Evolutionary conservation across 2,797 vertebrate genomes (phyloP), one percentile per base, ranked within the genome.

Genomic region (Psittacula derbiana): DNA sequence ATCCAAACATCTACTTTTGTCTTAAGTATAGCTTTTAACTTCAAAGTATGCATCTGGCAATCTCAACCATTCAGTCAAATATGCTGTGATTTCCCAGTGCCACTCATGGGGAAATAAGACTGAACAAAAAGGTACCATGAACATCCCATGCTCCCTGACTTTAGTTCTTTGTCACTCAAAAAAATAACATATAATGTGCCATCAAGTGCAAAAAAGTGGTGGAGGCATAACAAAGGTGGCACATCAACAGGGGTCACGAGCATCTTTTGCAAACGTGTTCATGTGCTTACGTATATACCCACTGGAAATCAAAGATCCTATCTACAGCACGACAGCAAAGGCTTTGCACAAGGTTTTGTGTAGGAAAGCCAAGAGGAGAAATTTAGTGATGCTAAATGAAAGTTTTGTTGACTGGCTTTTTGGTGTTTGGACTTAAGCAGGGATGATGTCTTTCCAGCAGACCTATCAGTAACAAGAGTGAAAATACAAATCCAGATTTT

Each of bases 21-120:
- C n/a, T 67, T 50, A 94, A 71, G 41, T 50, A 52, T 11, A 87
- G 36, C n/a, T 81, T 85, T 90, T 88, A 66, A 67, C 12, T 50
- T 81, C 20, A 70, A 78, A 84, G 61, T 40, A 40, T 17, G 6
- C 16, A 49, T 76, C 74, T 78, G 55, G 36, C 52, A 87, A 58
- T 46, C 57, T 66, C 47, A 84, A 58, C 38, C n/a, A 49, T 43
- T 46, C 71, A 73, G 61, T 74, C 38, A 66, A 84, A 74, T 30
- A 46, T 3, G 24, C 33, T 38, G 20, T 78, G 52, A 81, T 47
- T 58, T 78, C 13, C 38, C 61, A 16, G 8, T 40, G 57, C 36
- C 31, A 46, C 17, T 78, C 52, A 53, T 4, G 30, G 49, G 23
- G 44, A 90, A 90, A 67, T 49, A 74, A 86, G 18, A 57, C 58